Evolutionary conservation across 92 coral and sea anemone species (phyloP).

Genomic region (Zoanthus sansibaricus): DNA sequence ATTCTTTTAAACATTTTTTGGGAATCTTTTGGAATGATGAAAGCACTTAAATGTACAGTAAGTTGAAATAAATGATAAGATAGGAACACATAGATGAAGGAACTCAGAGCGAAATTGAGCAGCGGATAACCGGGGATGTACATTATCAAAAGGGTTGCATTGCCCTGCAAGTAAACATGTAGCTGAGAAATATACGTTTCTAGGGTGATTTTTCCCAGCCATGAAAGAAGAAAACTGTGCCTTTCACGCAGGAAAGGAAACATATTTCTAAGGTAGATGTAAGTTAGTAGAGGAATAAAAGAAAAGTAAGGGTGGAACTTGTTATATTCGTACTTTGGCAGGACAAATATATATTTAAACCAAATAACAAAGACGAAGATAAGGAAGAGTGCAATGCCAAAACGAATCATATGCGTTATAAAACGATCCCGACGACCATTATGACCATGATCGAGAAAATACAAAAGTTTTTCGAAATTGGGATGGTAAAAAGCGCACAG

Average conservation of each 20-base stretch:
- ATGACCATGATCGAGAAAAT: slow-evolving; percentile 53
- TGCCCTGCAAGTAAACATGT: slow-evolving; percentile 81
- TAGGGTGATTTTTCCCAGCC: slow-evolving; percentile 86
- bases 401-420: slow-evolving; percentile 45
- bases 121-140: slow-evolving; percentile 80
- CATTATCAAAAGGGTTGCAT: slow-evolving; percentile 73
- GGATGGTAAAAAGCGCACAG: slow-evolving; percentile 83
- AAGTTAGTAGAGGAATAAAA: slow-evolving; percentile 74
- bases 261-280: slow-evolving; percentile 76
- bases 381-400: slow-evolving; percentile 56
- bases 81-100: slow-evolving; percentile 67
- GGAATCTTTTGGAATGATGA: slow-evolving; percentile 68
- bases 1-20: slow-evolving; percentile 54
- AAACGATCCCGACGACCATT: slow-evolving; percentile 42
- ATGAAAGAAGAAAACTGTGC: slow-evolving; percentile 68
- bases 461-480: slow-evolving; percentile 65
- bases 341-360: slow-evolving; percentile 67
- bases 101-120: slow-evolving; percentile 74
- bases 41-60: slow-evolving; percentile 74
- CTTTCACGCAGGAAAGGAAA: slow-evolving; percentile 69
- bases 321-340: slow-evolving; percentile 79
- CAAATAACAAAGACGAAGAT: slow-evolving; percentile 56
- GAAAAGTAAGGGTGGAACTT: slow-evolving; percentile 80
- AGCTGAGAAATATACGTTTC: slow-evolving; percentile 90
- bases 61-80: slow-evolving; percentile 77